Percentiles rank a stretch among this genome's conserved stretches.
Conservation (phyloP, 2,888 invertebrate genomes). For the Arge pagana region DNA sequence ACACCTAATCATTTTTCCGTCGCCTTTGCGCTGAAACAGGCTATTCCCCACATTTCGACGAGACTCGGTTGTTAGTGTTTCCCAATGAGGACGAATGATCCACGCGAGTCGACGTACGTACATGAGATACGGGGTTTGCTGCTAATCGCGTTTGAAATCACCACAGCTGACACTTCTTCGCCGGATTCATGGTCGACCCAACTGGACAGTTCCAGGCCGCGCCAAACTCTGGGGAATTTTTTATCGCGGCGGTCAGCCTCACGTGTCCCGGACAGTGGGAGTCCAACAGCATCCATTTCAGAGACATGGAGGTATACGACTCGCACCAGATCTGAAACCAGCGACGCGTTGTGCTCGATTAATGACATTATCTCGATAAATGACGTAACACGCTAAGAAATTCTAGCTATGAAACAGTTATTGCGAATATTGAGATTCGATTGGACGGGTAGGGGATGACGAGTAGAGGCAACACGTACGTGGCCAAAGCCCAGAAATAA, state of each 20-base stretch:
- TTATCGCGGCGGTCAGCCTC: constrained; percentile 70
- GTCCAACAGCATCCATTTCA: constrained; percentile 70
- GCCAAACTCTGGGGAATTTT: constrained; percentile 76
- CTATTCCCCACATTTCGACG: constrained; percentile 1
- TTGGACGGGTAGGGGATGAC: too few relatives aligned
- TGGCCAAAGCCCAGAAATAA: constrained; percentile 83
- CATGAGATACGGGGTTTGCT: background rate
- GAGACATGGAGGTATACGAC: constrained; percentile 67
- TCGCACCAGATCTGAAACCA: constrained; percentile 81
- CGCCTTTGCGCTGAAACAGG: too few relatives aligned
- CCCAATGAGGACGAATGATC: background rate
- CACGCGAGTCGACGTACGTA: background rate
- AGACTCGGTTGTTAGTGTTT: background rate
- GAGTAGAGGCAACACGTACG: constrained; percentile 60
- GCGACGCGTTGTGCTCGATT: background rate
- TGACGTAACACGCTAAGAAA: too few relatives aligned
- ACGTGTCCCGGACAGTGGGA: constrained; percentile 76
- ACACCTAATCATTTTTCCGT: too few relatives aligned
- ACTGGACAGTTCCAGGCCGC: constrained; percentile 61
- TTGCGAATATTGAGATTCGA: too few relatives aligned
- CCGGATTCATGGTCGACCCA: constrained; percentile 64
- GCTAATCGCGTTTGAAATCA: constrained; percentile 29
- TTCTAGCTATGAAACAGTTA: too few relatives aligned
- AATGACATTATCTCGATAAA: background rate
- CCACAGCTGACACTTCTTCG: constrained; percentile 59